Conservation (phyloP, 2,797 vertebrate genomes). For the Lerista edwardsae region DNA sequence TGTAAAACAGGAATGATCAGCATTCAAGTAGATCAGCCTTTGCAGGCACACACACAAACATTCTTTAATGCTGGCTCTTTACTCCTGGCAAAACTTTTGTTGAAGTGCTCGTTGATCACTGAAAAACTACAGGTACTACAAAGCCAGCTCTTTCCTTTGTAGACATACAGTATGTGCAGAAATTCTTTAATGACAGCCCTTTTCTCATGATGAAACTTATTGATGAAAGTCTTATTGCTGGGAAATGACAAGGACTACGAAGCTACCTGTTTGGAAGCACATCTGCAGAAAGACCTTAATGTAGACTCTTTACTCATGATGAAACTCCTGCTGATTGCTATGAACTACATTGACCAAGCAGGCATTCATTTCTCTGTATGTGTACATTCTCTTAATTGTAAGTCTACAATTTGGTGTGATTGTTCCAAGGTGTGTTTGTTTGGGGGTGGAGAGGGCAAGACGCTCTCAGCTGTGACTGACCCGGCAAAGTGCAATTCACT, state of each 20-base stretch:
- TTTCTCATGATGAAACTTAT: conserved; percentile 2
- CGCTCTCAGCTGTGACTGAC: background rate
- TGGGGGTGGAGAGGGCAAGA: background rate
- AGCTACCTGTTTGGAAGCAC: background rate
- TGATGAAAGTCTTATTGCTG: background rate
- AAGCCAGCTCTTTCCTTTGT: conserved; percentile 9
- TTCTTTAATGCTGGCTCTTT: background rate
- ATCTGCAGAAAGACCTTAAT: background rate
- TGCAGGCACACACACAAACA: background rate
- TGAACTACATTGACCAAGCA: background rate
- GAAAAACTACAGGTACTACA: background rate
- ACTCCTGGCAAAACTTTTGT: background rate
- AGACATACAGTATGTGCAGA: background rate
- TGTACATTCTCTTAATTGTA: background rate
- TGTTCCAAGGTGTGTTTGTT: background rate
- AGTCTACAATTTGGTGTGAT: background rate
- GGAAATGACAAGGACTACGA: background rate
- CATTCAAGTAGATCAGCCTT: background rate
- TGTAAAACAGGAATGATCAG: background rate
- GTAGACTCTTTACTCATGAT: background rate
- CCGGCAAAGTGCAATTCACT: background rate
- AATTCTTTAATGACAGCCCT: background rate
- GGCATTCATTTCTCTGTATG: background rate
- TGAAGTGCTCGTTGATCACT: background rate
- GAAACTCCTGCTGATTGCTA: background rate